Conservation (phyloP, 2,113 vertebrate species). For the Canis aureus region DNA sequence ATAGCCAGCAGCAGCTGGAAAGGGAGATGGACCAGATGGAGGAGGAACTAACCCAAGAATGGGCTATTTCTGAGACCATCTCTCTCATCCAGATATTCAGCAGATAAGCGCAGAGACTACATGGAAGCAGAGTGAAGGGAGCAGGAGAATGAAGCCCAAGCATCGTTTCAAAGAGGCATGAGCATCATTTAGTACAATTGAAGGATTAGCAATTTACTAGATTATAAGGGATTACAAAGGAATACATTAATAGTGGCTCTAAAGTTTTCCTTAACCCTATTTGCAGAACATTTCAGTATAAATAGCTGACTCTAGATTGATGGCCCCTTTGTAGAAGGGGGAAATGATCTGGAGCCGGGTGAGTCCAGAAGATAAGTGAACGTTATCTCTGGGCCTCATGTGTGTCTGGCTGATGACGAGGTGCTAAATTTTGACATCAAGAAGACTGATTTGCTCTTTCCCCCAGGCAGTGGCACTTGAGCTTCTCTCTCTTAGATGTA, state of each 20-base stretch:
- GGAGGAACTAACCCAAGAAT: neutral
- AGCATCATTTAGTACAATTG: neutral
- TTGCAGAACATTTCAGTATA: neutral
- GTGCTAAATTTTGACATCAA: neutral
- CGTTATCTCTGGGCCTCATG: neutral
- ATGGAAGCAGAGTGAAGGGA: neutral
- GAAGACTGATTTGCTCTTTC: slow-evolving; percentile 15
- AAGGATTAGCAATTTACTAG: neutral
- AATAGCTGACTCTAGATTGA: neutral
- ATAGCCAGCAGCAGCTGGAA: neutral
- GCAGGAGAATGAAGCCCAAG: neutral
- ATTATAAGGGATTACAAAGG: neutral
- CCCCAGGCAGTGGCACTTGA: neutral
- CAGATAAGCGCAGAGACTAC: neutral
- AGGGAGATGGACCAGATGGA: neutral
- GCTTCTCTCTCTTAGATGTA: neutral
- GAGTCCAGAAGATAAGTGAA: neutral
- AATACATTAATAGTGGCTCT: neutral
- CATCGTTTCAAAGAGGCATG: neutral
- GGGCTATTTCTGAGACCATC: neutral
- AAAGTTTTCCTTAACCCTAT: neutral
- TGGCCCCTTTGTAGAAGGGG: neutral
- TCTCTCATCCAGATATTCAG: neutral
- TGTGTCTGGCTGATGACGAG: neutral
- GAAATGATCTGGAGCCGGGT: neutral